phyloP scores from a whole-genome alignment of 1,140 invertebrate genomes.

The Chelonus insularis region DNA sequence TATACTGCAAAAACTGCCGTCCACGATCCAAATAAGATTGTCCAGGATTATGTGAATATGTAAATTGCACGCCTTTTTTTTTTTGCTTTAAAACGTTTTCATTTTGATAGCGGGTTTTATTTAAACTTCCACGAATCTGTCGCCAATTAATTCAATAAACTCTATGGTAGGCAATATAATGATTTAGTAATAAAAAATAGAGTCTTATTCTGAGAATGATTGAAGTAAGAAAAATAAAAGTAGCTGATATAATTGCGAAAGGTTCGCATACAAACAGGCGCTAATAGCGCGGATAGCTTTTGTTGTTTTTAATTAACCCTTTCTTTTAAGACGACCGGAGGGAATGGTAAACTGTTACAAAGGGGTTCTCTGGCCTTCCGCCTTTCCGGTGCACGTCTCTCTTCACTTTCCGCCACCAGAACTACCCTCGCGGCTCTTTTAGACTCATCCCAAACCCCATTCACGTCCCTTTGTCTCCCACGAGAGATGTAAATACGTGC shows the following conservation, averaged over 20 bases:
- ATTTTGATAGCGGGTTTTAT: neutral
- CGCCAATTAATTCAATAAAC: no score
- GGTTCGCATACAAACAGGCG: conserved; percentile 59
- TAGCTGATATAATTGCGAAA: conserved; percentile 50
- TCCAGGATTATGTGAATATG: conserved; percentile 23
- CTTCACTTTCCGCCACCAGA: conserved; percentile 9
- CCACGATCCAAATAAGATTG: conserved; percentile 22
- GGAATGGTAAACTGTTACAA: conserved; percentile 46
- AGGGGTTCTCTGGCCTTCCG: conserved; percentile 31
- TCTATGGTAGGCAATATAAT: no score
- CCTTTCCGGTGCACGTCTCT: conserved; percentile 10
- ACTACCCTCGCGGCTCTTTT: conserved; percentile 36
- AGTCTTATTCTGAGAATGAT: no score
- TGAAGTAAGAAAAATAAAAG: conserved; percentile 24
- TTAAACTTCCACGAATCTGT: neutral
- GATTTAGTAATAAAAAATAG: no score
- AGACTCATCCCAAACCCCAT: conserved; percentile 8
- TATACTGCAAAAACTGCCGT: conserved; percentile 13
- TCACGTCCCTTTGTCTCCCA: conserved; percentile 36
- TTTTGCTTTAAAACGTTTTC: neutral
- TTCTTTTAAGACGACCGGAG: conserved; percentile 56
- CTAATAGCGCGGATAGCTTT: conserved; percentile 60
- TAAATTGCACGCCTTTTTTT: neutral
- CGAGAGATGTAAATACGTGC: conserved; percentile 58
- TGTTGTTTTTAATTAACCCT: conserved; percentile 63